Evolutionary conservation across 64 coral and sea anemone genomes (phyloP).

Genomic region (Astreopora myriophthalma): DNA sequence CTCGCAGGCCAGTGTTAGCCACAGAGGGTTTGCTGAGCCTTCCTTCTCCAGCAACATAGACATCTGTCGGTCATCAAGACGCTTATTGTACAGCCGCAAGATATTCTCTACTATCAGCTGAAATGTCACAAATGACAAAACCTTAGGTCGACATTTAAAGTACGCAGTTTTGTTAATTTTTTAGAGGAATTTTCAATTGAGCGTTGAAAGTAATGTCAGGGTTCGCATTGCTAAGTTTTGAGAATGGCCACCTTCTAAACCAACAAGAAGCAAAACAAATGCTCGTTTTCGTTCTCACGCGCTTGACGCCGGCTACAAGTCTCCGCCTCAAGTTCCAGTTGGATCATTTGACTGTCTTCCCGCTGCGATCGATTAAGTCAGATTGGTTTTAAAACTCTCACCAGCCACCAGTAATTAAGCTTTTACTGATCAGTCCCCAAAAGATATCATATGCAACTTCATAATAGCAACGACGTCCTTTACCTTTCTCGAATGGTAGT

Average conservation of each 20-base stretch:
- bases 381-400: background rate
- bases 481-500: conserved; percentile 93
- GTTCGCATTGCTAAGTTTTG: background rate
- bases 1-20: conserved; percentile 94
- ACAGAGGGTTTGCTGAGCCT: conserved; percentile 95
- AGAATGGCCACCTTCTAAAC: background rate
- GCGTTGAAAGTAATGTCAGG: background rate
- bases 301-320: background rate
- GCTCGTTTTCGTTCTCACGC: background rate
- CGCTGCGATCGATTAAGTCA: background rate
- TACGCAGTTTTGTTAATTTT: too few relatives aligned
- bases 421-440: too few relatives aligned
- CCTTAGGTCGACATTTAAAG: too few relatives aligned
- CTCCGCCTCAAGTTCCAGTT: background rate
- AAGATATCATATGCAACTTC: background rate
- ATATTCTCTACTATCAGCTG: conserved; percentile 98
- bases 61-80: conserved; percentile 94
- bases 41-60: conserved; percentile 81
- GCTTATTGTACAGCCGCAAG: conserved; percentile 88
- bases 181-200: too few relatives aligned
- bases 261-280: background rate
- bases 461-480: background rate
- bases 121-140: background rate
- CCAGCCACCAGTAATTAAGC: too few relatives aligned
- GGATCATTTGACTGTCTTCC: background rate